Evolutionary conservation across 2,888 invertebrate genomes (phyloP), one percentile per base, ranked within the genome.

Genomic region (Muscina levida): DNA sequence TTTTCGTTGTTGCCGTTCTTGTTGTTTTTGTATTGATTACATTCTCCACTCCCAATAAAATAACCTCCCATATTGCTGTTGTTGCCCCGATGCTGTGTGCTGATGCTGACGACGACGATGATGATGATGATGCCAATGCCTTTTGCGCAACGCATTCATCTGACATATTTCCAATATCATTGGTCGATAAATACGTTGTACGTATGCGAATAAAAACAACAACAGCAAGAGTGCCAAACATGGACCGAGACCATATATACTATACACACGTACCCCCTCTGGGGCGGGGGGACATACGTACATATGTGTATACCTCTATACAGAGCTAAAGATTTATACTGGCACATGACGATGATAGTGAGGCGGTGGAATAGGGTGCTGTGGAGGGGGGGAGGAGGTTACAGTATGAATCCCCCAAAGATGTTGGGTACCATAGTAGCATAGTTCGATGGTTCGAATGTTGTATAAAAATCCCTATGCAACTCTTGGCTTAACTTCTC

Each of bases 91-190:
- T 78, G 72, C 39, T 31, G 48, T 1, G 1, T 59, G 59, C 17
- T n/a, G 59, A 51, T 31, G 3, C 31, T 31, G 42, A 65, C 19
- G 17, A 22, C 37, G 72, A 15, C 66, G 48, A 39, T 77, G 78
- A 62, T 71, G 73, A 71, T 72, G 72, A 77, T 75, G 82, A 82
- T 76, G 83, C 72, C 77, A 77, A 77, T 82, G 80, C 77, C 81
- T 81, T 75, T 81, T 81, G 81, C 81, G 81, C 81, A 81, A 81
- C 77, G 81, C 81, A 81, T 81, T 81, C 88, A 88, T 86, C 88
- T 88, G 88, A 88, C 88, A 88, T 88, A 88, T 88, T 88, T 88
- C 88, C 88, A 88, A 88, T 88, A 88, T 88, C 88, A 88, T 88
- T 88, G 88, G 88, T 88, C 88, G 88, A 88, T 88, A 88, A 88